A percentile compares a stretch with the other conserved stretches of the same genome.
These are phyloP conservation scores for Lutraria lutraria DNA, from an alignment of 2,888 invertebrate species.

Conservation along the genomic window DNA sequence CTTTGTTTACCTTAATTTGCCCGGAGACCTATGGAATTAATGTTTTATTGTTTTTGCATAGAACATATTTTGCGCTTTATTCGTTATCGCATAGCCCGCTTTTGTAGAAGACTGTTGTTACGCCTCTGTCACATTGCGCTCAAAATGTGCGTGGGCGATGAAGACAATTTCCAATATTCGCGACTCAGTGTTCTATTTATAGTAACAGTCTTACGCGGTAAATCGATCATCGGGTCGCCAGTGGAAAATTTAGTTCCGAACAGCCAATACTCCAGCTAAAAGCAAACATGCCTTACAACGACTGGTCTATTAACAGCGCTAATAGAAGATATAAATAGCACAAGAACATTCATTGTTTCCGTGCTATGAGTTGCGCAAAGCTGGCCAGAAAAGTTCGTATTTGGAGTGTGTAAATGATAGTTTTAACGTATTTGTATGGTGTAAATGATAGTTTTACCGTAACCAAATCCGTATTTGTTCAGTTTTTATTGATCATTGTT, in stretches of 20 bases:
- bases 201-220: constrained; percentile 39
- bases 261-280: constrained; percentile 36
- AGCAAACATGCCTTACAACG: constrained; percentile 19
- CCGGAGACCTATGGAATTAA: constrained; percentile 10
- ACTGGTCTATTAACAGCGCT: constrained; percentile 35
- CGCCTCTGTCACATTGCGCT: constrained; percentile 29
- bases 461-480: neutral
- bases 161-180: constrained; percentile 47
- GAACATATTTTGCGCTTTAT: constrained; percentile 16
- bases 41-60: neutral
- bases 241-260: constrained; percentile 39
- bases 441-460: neutral
- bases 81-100: constrained; percentile 11
- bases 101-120: constrained; percentile 11
- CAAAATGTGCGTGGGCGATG: constrained; percentile 41
- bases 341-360: constrained; percentile 10
- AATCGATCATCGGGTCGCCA: constrained; percentile 28
- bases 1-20: constrained; percentile 11
- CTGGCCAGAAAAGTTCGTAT: neutral
- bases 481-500: neutral
- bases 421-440: neutral
- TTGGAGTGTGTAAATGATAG: neutral
- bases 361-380: neutral
- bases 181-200: constrained; percentile 37
- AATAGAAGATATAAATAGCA: constrained; percentile 39